Evolutionary conservation across 2,888 invertebrate species (phyloP), one percentile per base, ranked within the genome.

Genomic region (Tachystola acroxantha): DNA sequence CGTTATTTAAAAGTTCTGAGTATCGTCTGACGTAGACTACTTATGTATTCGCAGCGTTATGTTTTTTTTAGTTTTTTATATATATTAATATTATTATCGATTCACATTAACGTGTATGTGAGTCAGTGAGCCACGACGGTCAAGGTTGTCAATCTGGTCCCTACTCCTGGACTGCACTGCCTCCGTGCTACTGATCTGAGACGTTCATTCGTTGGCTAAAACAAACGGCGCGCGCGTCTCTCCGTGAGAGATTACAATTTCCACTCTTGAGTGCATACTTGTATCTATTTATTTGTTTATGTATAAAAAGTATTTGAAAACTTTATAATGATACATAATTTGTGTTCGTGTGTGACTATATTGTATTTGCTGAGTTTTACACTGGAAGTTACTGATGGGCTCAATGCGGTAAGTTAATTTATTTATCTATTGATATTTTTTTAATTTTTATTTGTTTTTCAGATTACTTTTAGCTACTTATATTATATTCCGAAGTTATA

Each of bases 71-170:
- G n/a, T n/a, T n/a, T n/a, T n/a, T n/a, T n/a, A n/a, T n/a, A n/a
- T n/a, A n/a, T n/a, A n/a, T n/a, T n/a, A n/a, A n/a, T n/a, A n/a
- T 24, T n/a, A 9, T n/a, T 6, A 24, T 24, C 24, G 7, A 24
- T 24, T 24, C 24, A 24, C 9, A 24, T 3, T 24, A 24, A 48
- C 51, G 55, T 57, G 61, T 64, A n/a, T n/a, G 53, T 78, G 66
- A 72, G 61, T 71, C 71, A 73, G 62, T 64, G 60, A 69, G 77
- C 61, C 64, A 70, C 67, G 66, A 54, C 58, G 64, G 71, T 65
- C 79, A 82, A 84, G 84, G 81, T 55, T 71, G 62, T 26, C 43
- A 46, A 57, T 57, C 62, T 49, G 63, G 59, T 61, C 65, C 67
- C 57, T 58, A 59, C 60, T 53, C 48, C 55, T 58, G 53, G 46